Base-by-base conservation (phyloP, 2,888 invertebrate species). In the Cataglyphis rosenhaueri region DNA sequence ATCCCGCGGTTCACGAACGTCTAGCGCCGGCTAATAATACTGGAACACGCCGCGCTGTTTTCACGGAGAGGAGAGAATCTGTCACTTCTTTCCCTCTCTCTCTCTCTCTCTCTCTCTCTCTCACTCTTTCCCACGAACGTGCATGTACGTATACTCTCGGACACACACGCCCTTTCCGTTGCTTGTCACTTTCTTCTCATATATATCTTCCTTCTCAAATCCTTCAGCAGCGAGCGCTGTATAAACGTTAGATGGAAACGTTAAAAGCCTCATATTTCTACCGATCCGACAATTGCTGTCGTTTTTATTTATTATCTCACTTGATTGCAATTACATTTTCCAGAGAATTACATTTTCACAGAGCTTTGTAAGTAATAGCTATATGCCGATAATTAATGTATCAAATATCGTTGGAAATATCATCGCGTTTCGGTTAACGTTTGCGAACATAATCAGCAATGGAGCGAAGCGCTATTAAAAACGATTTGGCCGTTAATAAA, bases 1-100 rank as follows among this genome's bases (percentile, higher is more conserved):
- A 87, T 89, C 84, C 88, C 82, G 85, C 86, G 85, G 83, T 78
- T 81, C 83, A 68, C 62, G 81, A 83, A 68, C 79, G 79, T 71
- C 89, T 89, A 89, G 89, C 89, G 89, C 89, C 89, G 81, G 89
- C 86, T 90, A 89, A 91, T 90, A 91, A 91, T 91, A 89, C 87
- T 83, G 89, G 87, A 88, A 71, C 71, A 41, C 78, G 88, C 87
- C 84, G 88, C 83, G 85, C 52, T 52, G 84, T 90, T 90, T 90
- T 86, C 87, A 81, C 86, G 75, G 78, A 85, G 70, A 48, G 52
- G 52, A 52, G 52, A 52, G 85, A 61, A 81, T 73, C 81, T 78
- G 65, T 61, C 38, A 29, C 55, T 62, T 79, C 78, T 64, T 62
- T 52, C 44, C n/a, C 44, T 76, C 71, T 73, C 78, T 64, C 66